phyloP scores from a whole-genome alignment of 2,888 invertebrate genomes.

The Apomyelois bistriatella region DNA sequence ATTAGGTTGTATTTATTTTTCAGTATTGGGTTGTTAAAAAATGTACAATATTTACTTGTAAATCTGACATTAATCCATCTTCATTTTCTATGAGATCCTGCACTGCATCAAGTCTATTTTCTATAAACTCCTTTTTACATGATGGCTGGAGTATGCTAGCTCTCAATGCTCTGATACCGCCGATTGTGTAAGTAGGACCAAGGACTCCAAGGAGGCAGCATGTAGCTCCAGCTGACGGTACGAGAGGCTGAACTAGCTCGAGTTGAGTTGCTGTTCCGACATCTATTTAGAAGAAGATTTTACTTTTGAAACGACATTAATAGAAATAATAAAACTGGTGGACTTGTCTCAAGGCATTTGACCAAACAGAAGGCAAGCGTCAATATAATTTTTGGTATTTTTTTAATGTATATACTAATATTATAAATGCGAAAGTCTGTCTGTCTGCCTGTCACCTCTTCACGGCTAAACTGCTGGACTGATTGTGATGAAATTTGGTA shows the following conservation, averaged over 20 bases:
- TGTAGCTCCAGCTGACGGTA: slow-evolving; percentile 62
- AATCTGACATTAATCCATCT: slow-evolving; percentile 79
- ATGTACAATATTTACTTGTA: slow-evolving; percentile 85
- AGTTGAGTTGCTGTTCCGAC: slow-evolving; percentile 88
- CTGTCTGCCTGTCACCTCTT: too few relatives aligned
- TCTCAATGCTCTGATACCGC: slow-evolving; percentile 89
- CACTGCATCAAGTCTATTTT: slow-evolving; percentile 85
- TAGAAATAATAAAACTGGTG: too few relatives aligned
- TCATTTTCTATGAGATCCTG: slow-evolving; percentile 86
- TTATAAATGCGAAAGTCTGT: too few relatives aligned
- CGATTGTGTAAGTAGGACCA: slow-evolving; percentile 69
- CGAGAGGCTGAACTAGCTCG: slow-evolving; percentile 83
- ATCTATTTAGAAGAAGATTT: slow-evolving; percentile 75
- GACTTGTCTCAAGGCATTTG: too few relatives aligned
- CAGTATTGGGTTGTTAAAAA: too few relatives aligned
- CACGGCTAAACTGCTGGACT: too few relatives aligned
- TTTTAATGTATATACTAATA: too few relatives aligned
- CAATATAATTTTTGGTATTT: too few relatives aligned
- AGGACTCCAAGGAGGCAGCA: slow-evolving; percentile 67
- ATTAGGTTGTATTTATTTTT: too few relatives aligned
- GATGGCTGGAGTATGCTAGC: slow-evolving; percentile 91
- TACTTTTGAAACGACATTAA: not conserved
- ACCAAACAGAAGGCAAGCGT: too few relatives aligned
- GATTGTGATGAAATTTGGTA: too few relatives aligned
- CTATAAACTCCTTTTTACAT: slow-evolving; percentile 83